Evolutionary conservation across 1,140 invertebrate genomes (phyloP).

Genomic region (Zaprionus capensis): DNA sequence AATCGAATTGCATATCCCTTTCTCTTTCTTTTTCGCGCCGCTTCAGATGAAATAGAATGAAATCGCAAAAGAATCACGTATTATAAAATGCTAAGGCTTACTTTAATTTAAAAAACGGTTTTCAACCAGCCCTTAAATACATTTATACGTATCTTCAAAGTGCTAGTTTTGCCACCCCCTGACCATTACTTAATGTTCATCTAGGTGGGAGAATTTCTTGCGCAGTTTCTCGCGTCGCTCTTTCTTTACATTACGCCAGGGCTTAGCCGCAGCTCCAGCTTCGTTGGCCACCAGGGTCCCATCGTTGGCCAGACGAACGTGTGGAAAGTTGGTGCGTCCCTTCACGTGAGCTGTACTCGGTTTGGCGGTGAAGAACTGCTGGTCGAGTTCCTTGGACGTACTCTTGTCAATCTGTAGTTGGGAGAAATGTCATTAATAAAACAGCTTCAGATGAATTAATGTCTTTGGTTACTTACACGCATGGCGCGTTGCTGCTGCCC

Average conservation of each 20-base stretch:
- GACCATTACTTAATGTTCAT: conserved; percentile 86
- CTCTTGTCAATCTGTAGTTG: conserved; percentile 74
- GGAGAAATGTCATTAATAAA: neutral
- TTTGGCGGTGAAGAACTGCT: conserved; percentile 86
- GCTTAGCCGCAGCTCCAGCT: conserved; percentile 86
- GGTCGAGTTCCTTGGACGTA: conserved; percentile 86
- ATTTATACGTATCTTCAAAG: neutral
- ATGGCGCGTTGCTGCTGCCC: conserved; percentile 86
- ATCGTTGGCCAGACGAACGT: conserved; percentile 71
- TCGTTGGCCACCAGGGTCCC: conserved; percentile 52
- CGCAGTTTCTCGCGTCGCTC: conserved; percentile 95
- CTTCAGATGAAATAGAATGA: neutral
- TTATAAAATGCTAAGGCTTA: conserved; percentile 23
- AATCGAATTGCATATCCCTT: neutral
- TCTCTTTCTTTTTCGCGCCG: neutral
- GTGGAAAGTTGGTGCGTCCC: conserved; percentile 84
- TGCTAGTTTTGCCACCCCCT: neutral
- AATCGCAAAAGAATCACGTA: conserved; percentile 15
- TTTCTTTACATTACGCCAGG: conserved; percentile 92
- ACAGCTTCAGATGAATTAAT: neutral
- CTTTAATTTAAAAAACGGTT: conserved; percentile 34
- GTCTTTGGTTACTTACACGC: conserved; percentile 77
- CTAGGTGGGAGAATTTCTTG: conserved; percentile 91
- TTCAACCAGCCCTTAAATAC: conserved; percentile 16
- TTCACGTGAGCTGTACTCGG: conserved; percentile 84